These are phyloP conservation scores for Cyrtonyx montezumae DNA, from an alignment of 2,113 vertebrate genomes.

Conservation along the genomic window DNA sequence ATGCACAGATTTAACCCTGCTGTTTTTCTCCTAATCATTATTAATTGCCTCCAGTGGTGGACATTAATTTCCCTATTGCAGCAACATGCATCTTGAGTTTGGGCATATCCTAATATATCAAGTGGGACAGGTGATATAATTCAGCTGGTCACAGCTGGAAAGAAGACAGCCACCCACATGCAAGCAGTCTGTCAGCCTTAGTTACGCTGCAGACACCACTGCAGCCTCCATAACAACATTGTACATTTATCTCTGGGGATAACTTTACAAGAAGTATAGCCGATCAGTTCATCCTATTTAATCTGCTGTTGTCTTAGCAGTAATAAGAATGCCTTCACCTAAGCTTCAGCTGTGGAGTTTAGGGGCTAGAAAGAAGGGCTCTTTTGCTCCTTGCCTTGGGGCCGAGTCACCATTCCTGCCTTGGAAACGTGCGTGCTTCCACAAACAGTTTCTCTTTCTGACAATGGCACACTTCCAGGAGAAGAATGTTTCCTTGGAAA, in stretches of 20 bases:
- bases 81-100: conserved; percentile 84
- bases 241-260: conserved; percentile 80
- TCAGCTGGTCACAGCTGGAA: conserved; percentile 89
- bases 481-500: conserved; percentile 34
- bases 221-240: conserved; percentile 77
- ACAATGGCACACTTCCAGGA: not conserved
- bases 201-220: conserved; percentile 77
- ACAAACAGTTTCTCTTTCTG: not conserved
- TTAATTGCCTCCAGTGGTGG: conserved; percentile 86
- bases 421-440: not conserved
- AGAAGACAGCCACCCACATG: conserved; percentile 87
- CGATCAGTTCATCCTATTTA: conserved; percentile 72
- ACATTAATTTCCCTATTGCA: conserved; percentile 88
- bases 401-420: not conserved
- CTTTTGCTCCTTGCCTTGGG: accelerated
- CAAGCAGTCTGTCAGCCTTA: conserved; percentile 86
- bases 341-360: conserved; percentile 25
- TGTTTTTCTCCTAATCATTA: conserved; percentile 87
- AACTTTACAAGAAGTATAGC: conserved; percentile 80
- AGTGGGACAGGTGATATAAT: conserved; percentile 89
- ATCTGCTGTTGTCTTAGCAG: conserved; percentile 74
- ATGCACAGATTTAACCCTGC: conserved; percentile 84
- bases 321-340: conserved; percentile 31
- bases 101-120: conserved; percentile 87
- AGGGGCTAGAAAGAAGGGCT: accelerated